Evolutionary conservation across 2,113 vertebrate genomes (phyloP).

Genomic region (Malurus elegans): DNA sequence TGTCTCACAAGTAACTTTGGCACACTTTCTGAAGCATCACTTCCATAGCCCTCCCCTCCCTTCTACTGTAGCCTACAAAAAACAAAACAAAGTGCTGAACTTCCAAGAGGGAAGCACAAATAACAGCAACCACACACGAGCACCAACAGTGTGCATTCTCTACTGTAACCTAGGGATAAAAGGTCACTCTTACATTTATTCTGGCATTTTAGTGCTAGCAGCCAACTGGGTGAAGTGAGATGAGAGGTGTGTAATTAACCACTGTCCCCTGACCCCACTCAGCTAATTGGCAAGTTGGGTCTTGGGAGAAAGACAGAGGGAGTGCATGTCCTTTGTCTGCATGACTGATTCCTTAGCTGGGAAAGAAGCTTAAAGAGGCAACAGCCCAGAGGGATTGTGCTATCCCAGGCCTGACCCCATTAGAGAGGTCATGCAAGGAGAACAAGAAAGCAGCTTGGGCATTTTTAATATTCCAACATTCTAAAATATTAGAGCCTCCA

Average conservation of each 20-base stretch:
- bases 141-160: not conserved
- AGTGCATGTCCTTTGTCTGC: conserved; percentile 10
- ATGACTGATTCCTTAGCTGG: conserved; percentile 57
- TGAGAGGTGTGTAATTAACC: not conserved
- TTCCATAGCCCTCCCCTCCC: not conserved
- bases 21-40: not conserved
- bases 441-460: not conserved
- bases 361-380: conserved; percentile 55
- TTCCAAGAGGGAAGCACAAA: not conserved
- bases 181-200: not conserved
- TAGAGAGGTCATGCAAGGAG: conserved; percentile 48
- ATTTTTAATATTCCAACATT: not conserved
- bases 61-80: not conserved
- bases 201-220: not conserved
- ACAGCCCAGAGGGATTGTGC: conserved; percentile 21
- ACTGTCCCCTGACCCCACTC: not conserved
- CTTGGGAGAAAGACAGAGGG: conserved; percentile 9
- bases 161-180: not conserved
- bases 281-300: conserved; percentile 31
- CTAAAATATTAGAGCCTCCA: not conserved
- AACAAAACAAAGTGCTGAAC: not conserved
- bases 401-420: conserved; percentile 19
- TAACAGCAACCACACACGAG: not conserved
- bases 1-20: not conserved
- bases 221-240: not conserved